Evolutionary conservation across 2,888 invertebrate genomes (phyloP).

Genomic region (Augiades crinisus): DNA sequence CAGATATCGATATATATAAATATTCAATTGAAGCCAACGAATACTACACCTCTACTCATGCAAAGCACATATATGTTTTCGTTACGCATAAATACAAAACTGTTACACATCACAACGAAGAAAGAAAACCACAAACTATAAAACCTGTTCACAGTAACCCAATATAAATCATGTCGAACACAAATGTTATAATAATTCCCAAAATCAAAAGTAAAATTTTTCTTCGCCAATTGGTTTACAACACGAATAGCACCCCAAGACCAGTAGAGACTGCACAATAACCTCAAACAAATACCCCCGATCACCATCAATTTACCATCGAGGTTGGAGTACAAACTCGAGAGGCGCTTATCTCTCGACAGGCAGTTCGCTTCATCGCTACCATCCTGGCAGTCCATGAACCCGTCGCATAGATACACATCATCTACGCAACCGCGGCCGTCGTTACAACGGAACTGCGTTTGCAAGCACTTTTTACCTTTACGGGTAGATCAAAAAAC

Average conservation of each 20-base stretch:
- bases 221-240: not conserved
- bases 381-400: slow-evolving; percentile 82
- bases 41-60: slow-evolving; percentile 15
- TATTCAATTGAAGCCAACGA: not conserved
- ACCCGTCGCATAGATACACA: slow-evolving; percentile 81
- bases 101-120: not conserved
- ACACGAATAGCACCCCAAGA: slow-evolving; percentile 15
- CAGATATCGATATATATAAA: no score
- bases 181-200: no score
- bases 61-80: slow-evolving; percentile 14
- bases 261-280: slow-evolving; percentile 27
- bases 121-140: not conserved
- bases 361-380: slow-evolving; percentile 84
- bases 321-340: slow-evolving; percentile 33
- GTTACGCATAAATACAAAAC: slow-evolving; percentile 3
- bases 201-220: not conserved
- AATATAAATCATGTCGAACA: no score
- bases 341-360: slow-evolving; percentile 64
- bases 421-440: slow-evolving; percentile 82
- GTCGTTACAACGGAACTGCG: slow-evolving; percentile 79
- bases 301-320: slow-evolving; percentile 48
- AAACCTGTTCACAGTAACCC: not conserved
- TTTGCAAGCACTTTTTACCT: slow-evolving; percentile 65
- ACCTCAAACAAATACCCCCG: slow-evolving; percentile 55
- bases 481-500: slow-evolving; percentile 40